These are phyloP conservation scores for Climacteris rufus DNA, from an alignment of 2,113 vertebrate genomes.

Conservation along the genomic window DNA sequence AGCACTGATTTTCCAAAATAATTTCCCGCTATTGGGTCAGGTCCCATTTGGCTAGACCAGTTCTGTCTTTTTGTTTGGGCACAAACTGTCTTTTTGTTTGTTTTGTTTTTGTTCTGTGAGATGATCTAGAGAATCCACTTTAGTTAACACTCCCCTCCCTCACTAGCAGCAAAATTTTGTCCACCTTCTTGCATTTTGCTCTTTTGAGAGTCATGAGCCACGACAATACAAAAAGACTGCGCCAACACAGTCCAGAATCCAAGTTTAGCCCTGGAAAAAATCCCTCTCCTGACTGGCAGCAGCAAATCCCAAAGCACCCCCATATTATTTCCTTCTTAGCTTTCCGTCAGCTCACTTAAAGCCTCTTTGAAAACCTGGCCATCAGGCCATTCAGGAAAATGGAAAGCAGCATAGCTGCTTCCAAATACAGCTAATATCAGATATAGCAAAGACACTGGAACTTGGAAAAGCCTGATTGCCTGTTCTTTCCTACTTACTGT, in stretches of 20 bases:
- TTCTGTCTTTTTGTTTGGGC: background rate
- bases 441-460: background rate
- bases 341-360: background rate
- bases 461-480: background rate
- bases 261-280: slow-evolving; percentile 46
- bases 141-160: background rate
- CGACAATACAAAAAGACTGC: slow-evolving; percentile 14
- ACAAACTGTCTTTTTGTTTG: no score
- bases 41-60: background rate
- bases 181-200: slow-evolving; percentile 41
- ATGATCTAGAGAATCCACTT: background rate
- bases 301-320: background rate
- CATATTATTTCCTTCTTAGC: slow-evolving; percentile 28
- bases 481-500: background rate
- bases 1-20: background rate
- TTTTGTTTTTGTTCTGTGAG: background rate
- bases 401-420: background rate
- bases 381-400: background rate
- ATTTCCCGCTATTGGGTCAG: background rate
- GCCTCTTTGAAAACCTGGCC: background rate
- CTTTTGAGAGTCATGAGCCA: slow-evolving; percentile 27
- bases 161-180: background rate
- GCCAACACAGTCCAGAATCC: background rate
- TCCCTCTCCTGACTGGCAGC: slow-evolving; percentile 20
- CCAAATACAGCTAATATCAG: background rate